Base-by-base conservation (phyloP, 1,140 invertebrate species). In the Psix sp. region DNA sequence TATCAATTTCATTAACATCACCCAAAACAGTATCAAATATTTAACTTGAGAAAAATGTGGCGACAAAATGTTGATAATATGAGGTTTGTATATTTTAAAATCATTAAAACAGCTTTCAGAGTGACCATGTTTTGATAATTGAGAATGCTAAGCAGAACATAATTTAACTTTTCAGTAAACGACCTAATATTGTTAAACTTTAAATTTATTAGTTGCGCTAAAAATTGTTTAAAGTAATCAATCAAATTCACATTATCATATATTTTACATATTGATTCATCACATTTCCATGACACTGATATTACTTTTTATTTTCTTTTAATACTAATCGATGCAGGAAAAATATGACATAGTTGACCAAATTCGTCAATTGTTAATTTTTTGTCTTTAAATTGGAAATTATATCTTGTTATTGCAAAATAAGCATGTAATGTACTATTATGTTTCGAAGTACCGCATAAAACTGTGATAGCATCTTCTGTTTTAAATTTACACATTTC, bases 21-120 rank as follows among this genome's bases (percentile, higher is more conserved):
- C 18, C 6, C 43, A 1, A n/a, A 2, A 45, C 10, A 54, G 48
- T 9, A 63, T 31, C 10, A 65, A 9, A 5, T 33, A 38, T 21
- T 60, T 48, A 5, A 73, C 52, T 21, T 20, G 1, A 14, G 36
- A 36, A 38, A 66, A 67, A 38, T 74, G 36, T 16, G 36, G 36
- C 3, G 36, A 15, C 10, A 38, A 33, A 33, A 33, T 33, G n/a
- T 2, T 7, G n/a, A 33, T 33, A 10, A 33, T 6, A 6, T 33
- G 2, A 6, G 29, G n/a, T 33, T 6, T 3, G n/a, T 10, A 33
- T 10, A 10, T 6, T 33, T 33, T n/a, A 11, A 33, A 33, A 33
- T 33, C 10, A 33, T 7, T 33, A 11, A 3, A 33, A 33, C 29
- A 33, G 10, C 29, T 33, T n/a, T 33, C 5, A 33, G 29, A 10